Base-by-base conservation (phyloP, 2,113 vertebrate species). In the Zootoca vivipara region DNA sequence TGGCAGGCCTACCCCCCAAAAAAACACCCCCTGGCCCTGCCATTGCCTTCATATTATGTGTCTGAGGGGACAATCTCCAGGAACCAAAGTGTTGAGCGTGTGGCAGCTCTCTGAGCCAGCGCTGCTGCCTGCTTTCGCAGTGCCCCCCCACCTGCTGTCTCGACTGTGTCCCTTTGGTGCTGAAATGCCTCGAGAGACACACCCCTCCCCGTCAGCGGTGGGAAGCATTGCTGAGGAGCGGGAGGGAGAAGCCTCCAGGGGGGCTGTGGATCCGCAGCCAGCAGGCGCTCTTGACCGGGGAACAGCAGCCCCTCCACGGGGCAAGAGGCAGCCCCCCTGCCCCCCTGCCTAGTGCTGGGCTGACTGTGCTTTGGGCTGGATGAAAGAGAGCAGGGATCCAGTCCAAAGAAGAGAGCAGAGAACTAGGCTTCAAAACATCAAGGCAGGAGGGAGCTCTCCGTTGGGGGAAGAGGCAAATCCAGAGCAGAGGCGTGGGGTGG, bases 261-360 rank as follows among this genome's bases (percentile, higher is more conserved):
- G 3, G 77, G 10, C 38, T 22, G 2, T 15, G 77, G 24, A 1
- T 13, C 28, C 12, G 1, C 18, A 30, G 13, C 5, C 3, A 10
- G 72, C 16, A 18, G 18, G 58, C 3, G 33, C 30, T 79, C 15
- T 79, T 58, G 46, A 22, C 33, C 12, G n/a, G 33, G 33, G 8
- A 5, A 22, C 13, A 20, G 56, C n/a, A 2, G 9, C 78, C 52
- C 15, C 9, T 62, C 78, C 4, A 38, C 15, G 0, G 90, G 81
- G 83, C 75, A 85, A 56, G 0, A 0, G 0, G 85, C 86, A 28
- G 26, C 90, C 91, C 92, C 86, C 88, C 40, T 10, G 89, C n/a
- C n/a, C n/a, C n/a, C n/a, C 46, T 62, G 33, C 86, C n/a, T 93
- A 87, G 64, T 85, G 80, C n/a, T 90, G 67, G 15, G 73, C 84